A percentile compares a stretch with the other conserved stretches of the same genome.
Conservation (phyloP, 2,888 invertebrate species). For the Agriopis marginaria region DNA sequence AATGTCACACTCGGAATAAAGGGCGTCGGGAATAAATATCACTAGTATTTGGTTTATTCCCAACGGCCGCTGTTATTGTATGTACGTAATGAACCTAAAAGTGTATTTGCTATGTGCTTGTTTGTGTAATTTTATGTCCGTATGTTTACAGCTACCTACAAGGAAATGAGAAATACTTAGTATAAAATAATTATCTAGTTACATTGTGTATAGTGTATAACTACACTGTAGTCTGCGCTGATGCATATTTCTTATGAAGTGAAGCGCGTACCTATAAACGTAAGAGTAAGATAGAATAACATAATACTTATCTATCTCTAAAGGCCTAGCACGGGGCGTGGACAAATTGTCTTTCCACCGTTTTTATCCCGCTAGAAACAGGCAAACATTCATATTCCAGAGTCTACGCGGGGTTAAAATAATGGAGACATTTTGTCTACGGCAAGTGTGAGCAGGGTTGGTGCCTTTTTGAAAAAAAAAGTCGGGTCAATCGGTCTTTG, state of each 20-base stretch:
- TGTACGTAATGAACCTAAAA: neutral
- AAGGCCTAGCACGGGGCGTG: too few species aligned
- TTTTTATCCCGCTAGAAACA: too few species aligned
- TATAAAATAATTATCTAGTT: neutral
- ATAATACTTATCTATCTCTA: neutral
- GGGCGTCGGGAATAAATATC: conserved; percentile 1
- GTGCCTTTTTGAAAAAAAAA: too few species aligned
- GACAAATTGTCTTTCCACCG: too few species aligned
- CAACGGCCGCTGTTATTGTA: neutral
- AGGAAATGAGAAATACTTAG: conserved; percentile 1
- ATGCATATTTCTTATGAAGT: neutral
- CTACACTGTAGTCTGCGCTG: neutral
- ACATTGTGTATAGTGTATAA: neutral
- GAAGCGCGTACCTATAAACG: too few species aligned
- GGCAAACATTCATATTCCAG: too few species aligned
- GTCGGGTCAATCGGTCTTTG: too few species aligned
- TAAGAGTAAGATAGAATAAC: neutral
- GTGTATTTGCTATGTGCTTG: too few species aligned
- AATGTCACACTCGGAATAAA: neutral
- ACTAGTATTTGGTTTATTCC: conserved; percentile 2
- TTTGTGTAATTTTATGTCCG: neutral
- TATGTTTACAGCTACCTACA: neutral
- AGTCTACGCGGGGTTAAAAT: too few species aligned
- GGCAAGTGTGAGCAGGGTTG: too few species aligned
- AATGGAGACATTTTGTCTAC: too few species aligned